phyloP scores from a whole-genome alignment of 2,113 vertebrate genomes.

The Epinephelus cyanopodus region DNA sequence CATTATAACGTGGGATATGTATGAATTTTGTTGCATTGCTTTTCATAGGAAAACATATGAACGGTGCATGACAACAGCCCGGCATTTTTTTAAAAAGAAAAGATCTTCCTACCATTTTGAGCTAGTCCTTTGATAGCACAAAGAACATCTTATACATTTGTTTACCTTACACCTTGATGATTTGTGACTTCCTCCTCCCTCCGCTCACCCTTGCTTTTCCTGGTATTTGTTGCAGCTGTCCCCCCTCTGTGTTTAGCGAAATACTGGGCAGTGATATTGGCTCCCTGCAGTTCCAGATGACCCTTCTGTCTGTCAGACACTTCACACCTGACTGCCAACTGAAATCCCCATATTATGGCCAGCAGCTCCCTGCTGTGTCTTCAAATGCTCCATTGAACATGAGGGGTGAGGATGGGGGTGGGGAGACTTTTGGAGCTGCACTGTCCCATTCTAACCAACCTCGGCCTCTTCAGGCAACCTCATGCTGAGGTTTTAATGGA shows the following conservation, averaged over 20 bases:
- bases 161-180: slow-evolving; percentile 18
- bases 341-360: slow-evolving; percentile 65
- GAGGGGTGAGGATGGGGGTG: neutral
- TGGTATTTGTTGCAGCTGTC: slow-evolving; percentile 48
- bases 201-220: neutral
- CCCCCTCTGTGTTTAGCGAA: slow-evolving; percentile 30
- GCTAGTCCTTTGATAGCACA: neutral
- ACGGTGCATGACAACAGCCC: too few species aligned
- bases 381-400: slow-evolving; percentile 57
- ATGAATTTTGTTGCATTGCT: too few species aligned
- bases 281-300: slow-evolving; percentile 54
- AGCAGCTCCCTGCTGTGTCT: slow-evolving; percentile 57
- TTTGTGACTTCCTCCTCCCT: slow-evolving; percentile 14
- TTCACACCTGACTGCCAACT: slow-evolving; percentile 69
- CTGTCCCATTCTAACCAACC: slow-evolving; percentile 25
- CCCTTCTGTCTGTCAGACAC: slow-evolving; percentile 62
- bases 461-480: slow-evolving; percentile 14
- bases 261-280: slow-evolving; percentile 48
- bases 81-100: neutral
- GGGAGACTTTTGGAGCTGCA: slow-evolving; percentile 15
- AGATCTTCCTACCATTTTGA: neutral
- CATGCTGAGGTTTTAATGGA: slow-evolving; percentile 45
- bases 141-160: neutral
- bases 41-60: too few species aligned
- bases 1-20: too few species aligned